Evolutionary conservation across 2,888 invertebrate species (phyloP).

Genomic region (Cyrtodaria siliqua): DNA sequence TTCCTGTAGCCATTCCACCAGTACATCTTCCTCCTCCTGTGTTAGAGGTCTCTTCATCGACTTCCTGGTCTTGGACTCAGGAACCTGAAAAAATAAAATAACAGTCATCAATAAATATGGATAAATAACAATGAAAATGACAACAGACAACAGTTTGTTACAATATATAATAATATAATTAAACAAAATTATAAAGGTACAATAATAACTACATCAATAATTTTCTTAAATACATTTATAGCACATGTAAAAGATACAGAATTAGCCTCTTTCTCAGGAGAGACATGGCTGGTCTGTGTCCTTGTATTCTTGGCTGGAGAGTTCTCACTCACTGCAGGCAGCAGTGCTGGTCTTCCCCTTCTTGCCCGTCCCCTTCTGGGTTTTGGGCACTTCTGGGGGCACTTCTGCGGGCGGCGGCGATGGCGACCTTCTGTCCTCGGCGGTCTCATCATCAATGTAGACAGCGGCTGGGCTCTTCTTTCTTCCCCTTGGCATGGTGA

Average conservation of each 20-base stretch:
- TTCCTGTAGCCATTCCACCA: conserved; percentile 25
- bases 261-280: not conserved
- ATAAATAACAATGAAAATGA: conserved; percentile 7
- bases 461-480: not conserved
- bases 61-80: conserved; percentile 26
- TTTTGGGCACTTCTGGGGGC: too few species aligned
- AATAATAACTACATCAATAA: not conserved
- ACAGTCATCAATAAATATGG: not conserved
- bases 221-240: not conserved
- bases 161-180: not conserved
- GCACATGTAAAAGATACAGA: not conserved
- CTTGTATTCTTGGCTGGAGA: not conserved
- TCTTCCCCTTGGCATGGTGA: not conserved
- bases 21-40: conserved; percentile 32
- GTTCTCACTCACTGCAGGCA: not conserved
- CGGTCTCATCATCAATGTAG: too few species aligned
- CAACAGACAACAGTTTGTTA: too few species aligned
- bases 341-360: too few species aligned
- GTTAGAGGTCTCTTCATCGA: conserved; percentile 19
- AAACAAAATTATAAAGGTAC: not conserved
- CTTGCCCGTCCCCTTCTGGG: too few species aligned
- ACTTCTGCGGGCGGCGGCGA: too few species aligned
- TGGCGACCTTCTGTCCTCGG: too few species aligned
- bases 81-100: conserved; percentile 7
- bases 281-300: not conserved